Percentiles rank a stretch among this genome's conserved stretches.
Conservation (phyloP, 2,113 vertebrate genomes). For the Alaudala cheleensis region DNA sequence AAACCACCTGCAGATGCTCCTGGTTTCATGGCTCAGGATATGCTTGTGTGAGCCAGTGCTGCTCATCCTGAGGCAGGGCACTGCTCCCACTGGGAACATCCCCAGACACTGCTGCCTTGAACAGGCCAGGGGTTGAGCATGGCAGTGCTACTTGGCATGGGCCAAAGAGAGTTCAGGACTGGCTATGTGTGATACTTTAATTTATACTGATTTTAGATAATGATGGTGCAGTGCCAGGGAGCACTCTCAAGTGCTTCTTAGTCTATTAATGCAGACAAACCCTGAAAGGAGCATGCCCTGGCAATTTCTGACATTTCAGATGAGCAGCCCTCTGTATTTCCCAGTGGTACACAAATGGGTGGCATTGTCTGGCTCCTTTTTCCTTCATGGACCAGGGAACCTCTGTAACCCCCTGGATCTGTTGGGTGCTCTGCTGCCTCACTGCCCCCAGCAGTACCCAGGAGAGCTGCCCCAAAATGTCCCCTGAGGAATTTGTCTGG, state of each 20-base stretch:
- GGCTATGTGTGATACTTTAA: neutral
- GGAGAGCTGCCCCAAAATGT: neutral
- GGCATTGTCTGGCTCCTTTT: neutral
- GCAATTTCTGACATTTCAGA: neutral
- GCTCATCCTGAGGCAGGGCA: neutral
- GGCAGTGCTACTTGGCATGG: neutral
- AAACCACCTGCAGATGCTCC: neutral
- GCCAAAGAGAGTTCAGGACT: neutral
- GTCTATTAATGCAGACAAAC: neutral
- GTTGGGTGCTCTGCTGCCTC: neutral
- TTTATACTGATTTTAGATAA: neutral
- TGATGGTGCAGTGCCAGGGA: neutral
- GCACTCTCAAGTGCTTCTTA: neutral
- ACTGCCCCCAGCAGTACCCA: neutral
- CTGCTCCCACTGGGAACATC: neutral
- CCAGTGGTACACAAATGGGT: neutral
- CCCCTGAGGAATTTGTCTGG: neutral
- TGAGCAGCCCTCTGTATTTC: neutral
- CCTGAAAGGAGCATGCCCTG: neutral
- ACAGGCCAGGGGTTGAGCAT: neutral
- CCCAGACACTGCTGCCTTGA: fast-evolving
- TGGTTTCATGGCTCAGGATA: neutral
- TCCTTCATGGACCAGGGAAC: neutral
- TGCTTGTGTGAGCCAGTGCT: neutral
- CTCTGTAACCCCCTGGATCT: neutral